Conservation (phyloP, 2,888 invertebrate species). For the Catocala sponsa region DNA sequence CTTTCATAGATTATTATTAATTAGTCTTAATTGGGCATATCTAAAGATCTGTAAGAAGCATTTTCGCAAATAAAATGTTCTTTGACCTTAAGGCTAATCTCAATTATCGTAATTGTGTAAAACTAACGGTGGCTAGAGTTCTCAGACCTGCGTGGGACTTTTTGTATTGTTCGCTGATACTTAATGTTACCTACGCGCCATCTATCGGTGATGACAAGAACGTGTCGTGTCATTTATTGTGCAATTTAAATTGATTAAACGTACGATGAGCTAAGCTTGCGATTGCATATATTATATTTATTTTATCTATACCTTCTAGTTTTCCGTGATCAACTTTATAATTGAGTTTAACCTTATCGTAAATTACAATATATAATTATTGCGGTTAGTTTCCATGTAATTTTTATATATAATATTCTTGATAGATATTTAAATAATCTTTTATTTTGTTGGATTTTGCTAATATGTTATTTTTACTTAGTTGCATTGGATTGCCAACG, state of each 20-base stretch:
- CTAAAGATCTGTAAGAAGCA: conserved; percentile 20
- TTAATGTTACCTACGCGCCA: conserved; percentile 49
- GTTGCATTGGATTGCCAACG: no score
- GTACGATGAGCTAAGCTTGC: conserved; percentile 28
- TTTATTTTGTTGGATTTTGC: no score
- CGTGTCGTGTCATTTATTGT: conserved; percentile 21
- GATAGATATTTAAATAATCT: no score
- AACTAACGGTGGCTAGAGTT: conserved; percentile 39
- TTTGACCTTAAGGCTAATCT: conserved; percentile 39
- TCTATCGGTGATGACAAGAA: conserved; percentile 24
- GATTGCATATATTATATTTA: conserved; percentile 22
- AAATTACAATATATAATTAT: neutral
- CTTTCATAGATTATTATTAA: conserved; percentile 5
- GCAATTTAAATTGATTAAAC: conserved; percentile 33
- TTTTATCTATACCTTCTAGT: conserved; percentile 1
- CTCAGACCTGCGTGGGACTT: conserved; percentile 60
- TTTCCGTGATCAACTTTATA: conserved; percentile 5
- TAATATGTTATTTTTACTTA: no score
- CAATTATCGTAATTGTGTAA: conserved; percentile 43
- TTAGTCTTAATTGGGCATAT: conserved; percentile 31
- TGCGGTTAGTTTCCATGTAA: no score
- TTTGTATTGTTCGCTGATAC: conserved; percentile 59
- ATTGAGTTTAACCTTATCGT: neutral
- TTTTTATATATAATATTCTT: no score
- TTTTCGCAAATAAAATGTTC: conserved; percentile 45